These are phyloP conservation scores for Dorcus hopei DNA, from an alignment of 2,888 invertebrate genomes.

Conservation along the genomic window DNA sequence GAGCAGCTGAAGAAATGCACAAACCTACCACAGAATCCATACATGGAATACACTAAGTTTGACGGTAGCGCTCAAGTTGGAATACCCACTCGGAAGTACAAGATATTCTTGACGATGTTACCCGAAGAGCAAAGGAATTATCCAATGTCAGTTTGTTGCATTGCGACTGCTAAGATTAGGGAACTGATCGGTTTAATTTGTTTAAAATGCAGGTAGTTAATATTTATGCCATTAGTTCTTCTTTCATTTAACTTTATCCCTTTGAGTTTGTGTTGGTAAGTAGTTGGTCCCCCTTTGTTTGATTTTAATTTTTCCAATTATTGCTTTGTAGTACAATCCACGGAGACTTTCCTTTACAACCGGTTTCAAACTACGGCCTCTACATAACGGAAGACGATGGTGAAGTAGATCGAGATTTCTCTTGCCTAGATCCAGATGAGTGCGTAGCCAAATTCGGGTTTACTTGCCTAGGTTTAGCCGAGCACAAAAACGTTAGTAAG, in stretches of 20 bases:
- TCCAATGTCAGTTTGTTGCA: slow-evolving; percentile 77
- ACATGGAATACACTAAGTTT: slow-evolving; percentile 84
- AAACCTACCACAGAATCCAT: slow-evolving; percentile 78
- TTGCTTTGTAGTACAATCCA: slow-evolving; percentile 56
- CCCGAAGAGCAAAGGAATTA: slow-evolving; percentile 77
- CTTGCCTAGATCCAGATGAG: slow-evolving; percentile 83
- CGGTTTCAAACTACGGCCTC: slow-evolving; percentile 74
- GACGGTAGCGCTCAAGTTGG: slow-evolving; percentile 85
- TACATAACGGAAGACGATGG: slow-evolving; percentile 97
- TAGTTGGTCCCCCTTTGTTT: background rate
- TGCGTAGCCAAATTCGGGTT: slow-evolving; percentile 92
- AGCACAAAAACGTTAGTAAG: slow-evolving; percentile 57
- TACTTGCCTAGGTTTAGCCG: slow-evolving; percentile 81
- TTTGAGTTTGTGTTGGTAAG: too few relatives aligned
- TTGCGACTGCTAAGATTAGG: slow-evolving; percentile 79
- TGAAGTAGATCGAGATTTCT: slow-evolving; percentile 91
- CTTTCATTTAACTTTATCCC: too few relatives aligned
- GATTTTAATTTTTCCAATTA: slow-evolving; percentile 4
- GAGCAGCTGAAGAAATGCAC: slow-evolving; percentile 75
- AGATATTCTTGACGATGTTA: slow-evolving; percentile 87
- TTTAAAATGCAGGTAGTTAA: slow-evolving; percentile 69
- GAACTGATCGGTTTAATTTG: slow-evolving; percentile 92
- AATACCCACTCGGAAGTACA: slow-evolving; percentile 76
- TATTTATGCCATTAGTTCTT: slow-evolving; percentile 1
- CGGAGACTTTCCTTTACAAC: slow-evolving; percentile 61